Conservation (phyloP, 2,113 vertebrate genomes). For the Pagrus major region DNA sequence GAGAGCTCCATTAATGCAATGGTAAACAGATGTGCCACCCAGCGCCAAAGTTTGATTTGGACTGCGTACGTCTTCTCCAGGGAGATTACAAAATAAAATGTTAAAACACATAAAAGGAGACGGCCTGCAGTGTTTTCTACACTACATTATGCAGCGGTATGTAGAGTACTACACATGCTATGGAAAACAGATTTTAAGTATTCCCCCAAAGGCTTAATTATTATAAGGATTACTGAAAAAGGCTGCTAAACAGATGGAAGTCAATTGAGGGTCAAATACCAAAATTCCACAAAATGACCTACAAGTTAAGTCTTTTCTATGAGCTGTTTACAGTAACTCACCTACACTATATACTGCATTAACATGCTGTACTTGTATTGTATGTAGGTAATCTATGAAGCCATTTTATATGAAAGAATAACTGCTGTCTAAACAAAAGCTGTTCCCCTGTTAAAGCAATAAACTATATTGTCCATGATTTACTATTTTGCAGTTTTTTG, state of each 20-base stretch:
- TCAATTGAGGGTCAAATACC: constrained; percentile 61
- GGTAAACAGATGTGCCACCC: constrained; percentile 77
- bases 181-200: constrained; percentile 14
- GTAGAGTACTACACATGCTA: constrained; percentile 21
- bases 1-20: constrained; percentile 74
- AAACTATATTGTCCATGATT: constrained; percentile 12
- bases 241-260: constrained; percentile 11
- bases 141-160: constrained; percentile 28
- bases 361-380: background rate
- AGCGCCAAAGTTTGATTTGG: constrained; percentile 64
- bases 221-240: constrained; percentile 21
- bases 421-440: background rate
- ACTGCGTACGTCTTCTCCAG: constrained; percentile 59
- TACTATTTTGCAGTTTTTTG: background rate
- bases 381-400: background rate
- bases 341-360: background rate
- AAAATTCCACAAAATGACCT: constrained; percentile 44
- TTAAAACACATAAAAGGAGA: constrained; percentile 39
- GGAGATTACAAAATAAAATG: constrained; percentile 61
- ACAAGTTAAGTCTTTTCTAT: constrained; percentile 28
- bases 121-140: constrained; percentile 45
- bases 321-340: constrained; percentile 5
- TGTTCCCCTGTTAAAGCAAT: constrained; percentile 20
- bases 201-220: constrained; percentile 29
- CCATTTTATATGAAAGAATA: background rate